phyloP scores from a whole-genome alignment of 2,113 vertebrate species.

The Seriola rivoliana region DNA sequence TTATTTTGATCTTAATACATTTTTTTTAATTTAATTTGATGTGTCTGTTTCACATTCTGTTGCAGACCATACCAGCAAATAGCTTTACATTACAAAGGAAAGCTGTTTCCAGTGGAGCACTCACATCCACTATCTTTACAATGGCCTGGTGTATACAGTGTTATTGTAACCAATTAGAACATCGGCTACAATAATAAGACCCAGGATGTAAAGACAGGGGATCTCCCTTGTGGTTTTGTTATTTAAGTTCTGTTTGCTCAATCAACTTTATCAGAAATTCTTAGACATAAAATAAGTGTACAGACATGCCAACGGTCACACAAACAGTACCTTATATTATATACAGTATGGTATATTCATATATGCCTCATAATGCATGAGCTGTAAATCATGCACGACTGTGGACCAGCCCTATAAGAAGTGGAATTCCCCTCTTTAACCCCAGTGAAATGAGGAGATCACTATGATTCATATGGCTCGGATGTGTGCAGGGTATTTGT shows the following conservation, averaged over 20 bases:
- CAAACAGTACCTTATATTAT: background rate
- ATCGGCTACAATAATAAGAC: slow-evolving; percentile 20
- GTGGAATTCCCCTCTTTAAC: slow-evolving; percentile 78
- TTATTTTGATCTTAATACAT: background rate
- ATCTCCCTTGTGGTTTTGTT: slow-evolving; percentile 10
- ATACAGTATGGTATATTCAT: slow-evolving; percentile 7
- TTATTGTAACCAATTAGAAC: slow-evolving; percentile 25
- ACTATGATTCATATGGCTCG: slow-evolving; percentile 50
- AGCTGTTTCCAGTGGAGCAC: slow-evolving; percentile 1
- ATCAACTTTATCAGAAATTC: background rate
- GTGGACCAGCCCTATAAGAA: slow-evolving; percentile 41
- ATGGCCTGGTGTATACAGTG: background rate
- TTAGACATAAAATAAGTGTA: background rate
- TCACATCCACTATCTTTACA: background rate
- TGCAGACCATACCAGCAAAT: too few species aligned
- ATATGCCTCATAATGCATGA: slow-evolving; percentile 35
- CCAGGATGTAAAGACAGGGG: slow-evolving; percentile 1
- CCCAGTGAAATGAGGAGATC: slow-evolving; percentile 47
- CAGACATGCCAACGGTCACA: slow-evolving; percentile 1
- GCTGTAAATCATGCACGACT: slow-evolving; percentile 59
- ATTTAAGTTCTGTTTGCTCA: background rate
- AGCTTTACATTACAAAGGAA: background rate
- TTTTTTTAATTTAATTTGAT: background rate
- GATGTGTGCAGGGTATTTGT: slow-evolving; percentile 33
- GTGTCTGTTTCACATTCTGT: slow-evolving; percentile 1